phyloP scores from a whole-genome alignment of 2,888 invertebrate species.

The Nematopogon swammerdamellus region DNA sequence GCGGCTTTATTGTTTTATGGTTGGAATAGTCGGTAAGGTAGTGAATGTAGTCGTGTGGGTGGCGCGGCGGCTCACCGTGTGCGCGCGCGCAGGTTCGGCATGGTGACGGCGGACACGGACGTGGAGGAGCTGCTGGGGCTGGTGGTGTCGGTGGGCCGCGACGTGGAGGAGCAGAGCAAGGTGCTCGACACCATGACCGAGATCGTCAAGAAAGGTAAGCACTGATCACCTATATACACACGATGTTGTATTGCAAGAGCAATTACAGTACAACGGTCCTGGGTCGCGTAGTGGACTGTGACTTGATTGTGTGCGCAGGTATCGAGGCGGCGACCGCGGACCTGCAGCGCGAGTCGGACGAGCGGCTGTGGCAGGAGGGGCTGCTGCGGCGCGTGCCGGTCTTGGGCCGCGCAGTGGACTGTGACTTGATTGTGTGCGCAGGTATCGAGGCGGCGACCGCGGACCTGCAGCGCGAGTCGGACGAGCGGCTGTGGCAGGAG shows the following conservation, averaged over 20 bases:
- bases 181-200: slow-evolving; percentile 94
- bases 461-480: slow-evolving; percentile 86
- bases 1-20: too few species aligned
- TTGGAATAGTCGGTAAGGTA: too few species aligned
- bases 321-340: too few species aligned
- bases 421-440: too few species aligned
- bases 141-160: slow-evolving; percentile 83
- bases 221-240: too few species aligned
- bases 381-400: slow-evolving; percentile 92
- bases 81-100: slow-evolving; percentile 67
- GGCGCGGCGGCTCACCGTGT: too few species aligned
- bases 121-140: slow-evolving; percentile 84
- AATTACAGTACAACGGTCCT: too few species aligned
- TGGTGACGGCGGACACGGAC: slow-evolving; percentile 95
- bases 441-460: too few species aligned
- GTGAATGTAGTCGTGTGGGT: too few species aligned
- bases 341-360: slow-evolving; percentile 86
- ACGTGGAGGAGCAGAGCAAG: slow-evolving; percentile 90
- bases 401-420: slow-evolving; percentile 90
- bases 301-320: too few species aligned
- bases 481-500: slow-evolving; percentile 89
- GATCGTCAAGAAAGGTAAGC: slow-evolving; percentile 78
- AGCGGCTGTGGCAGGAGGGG: slow-evolving; percentile 91
- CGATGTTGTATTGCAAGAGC: too few species aligned
- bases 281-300: too few species aligned